phyloP scores from a whole-genome alignment of 2,888 invertebrate genomes.

The Gerris lacustris region DNA sequence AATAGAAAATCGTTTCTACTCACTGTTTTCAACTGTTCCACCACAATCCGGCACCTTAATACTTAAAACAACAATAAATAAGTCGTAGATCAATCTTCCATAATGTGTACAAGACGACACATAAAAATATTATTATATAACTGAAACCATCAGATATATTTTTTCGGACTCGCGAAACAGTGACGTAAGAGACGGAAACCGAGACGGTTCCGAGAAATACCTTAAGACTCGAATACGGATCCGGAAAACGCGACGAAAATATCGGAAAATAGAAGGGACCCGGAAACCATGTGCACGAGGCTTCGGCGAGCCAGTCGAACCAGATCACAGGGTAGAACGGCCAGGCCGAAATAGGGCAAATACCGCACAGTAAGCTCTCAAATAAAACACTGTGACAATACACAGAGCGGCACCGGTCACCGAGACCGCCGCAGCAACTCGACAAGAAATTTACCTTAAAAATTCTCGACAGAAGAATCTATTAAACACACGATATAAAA shows the following conservation, averaged over 20 bases:
- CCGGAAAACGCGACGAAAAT: slow-evolving; percentile 15
- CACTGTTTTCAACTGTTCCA: neutral
- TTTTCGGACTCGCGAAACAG: slow-evolving; percentile 12
- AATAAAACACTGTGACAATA: slow-evolving; percentile 15
- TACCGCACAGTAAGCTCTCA: slow-evolving; percentile 23
- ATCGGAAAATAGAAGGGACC: slow-evolving; percentile 36
- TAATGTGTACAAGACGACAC: neutral
- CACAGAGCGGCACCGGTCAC: slow-evolving; percentile 5
- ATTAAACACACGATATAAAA: slow-evolving; percentile 49
- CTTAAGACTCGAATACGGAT: no score
- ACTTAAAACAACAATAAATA: neutral
- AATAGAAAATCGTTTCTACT: neutral
- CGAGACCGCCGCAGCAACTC: slow-evolving; percentile 3
- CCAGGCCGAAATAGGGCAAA: slow-evolving; percentile 27
- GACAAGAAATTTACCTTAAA: slow-evolving; percentile 10
- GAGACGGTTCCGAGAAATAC: neutral
- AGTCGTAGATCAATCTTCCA: neutral
- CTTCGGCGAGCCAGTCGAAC: slow-evolving; percentile 21
- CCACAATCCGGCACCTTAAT: neutral
- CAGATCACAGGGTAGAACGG: slow-evolving; percentile 3
- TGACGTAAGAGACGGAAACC: slow-evolving; percentile 6
- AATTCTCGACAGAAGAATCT: slow-evolving; percentile 46
- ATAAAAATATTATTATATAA: slow-evolving; percentile 26
- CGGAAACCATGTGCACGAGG: slow-evolving; percentile 42
- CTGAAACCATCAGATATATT: slow-evolving; percentile 27